Evolutionary conservation across 1,140 invertebrate genomes (phyloP), one percentile per base, ranked within the genome.

Genomic region (Tetranychus urticae): DNA sequence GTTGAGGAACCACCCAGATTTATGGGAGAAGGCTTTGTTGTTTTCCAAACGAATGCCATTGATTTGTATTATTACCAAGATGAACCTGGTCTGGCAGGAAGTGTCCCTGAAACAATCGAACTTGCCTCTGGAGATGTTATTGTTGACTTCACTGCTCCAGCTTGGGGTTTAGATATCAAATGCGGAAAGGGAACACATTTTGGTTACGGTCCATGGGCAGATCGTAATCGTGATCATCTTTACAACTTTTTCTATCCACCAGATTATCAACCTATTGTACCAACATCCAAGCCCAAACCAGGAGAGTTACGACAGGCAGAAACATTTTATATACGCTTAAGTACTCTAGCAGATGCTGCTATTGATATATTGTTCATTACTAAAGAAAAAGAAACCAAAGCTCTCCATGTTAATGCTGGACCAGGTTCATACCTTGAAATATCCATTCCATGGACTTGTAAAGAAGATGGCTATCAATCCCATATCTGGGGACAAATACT

Each of bases 141-240:
- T 6, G 66, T 71, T 2, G 83, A 89, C 68, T 84, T 86, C 14
- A 85, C 86, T 62, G 86, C 87, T 14, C 90, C 90, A 0, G 86
- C 89, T 65, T 92, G 88, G 86, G 89, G 89, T 2, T 81, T 94
- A 4, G 89, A 93, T 71, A 86, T 96, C 31, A 92, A 92, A 71
- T 96, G 90, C 77, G 87, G 90, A 2, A 93, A 94, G 76, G 90
- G 84, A 34, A 97, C 93, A 48, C 88, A 97, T 70, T 90, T 97
- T 67, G 93, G 89, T 72, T 97, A 96, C 69, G 93, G 93, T 2
- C 92, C 94, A 4, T 98, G 92, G 92, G 91, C 90, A 6, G 93
- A 97, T 72, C 77, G 91, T 50, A 93, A 97, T 72, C 78, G 92
- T 62, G 91, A 96, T 71, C 82, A 91, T 73, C 73, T 97, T 23